Base-by-base conservation (phyloP, 2,797 vertebrate genomes). In the Silurus lanzhouensis region DNA sequence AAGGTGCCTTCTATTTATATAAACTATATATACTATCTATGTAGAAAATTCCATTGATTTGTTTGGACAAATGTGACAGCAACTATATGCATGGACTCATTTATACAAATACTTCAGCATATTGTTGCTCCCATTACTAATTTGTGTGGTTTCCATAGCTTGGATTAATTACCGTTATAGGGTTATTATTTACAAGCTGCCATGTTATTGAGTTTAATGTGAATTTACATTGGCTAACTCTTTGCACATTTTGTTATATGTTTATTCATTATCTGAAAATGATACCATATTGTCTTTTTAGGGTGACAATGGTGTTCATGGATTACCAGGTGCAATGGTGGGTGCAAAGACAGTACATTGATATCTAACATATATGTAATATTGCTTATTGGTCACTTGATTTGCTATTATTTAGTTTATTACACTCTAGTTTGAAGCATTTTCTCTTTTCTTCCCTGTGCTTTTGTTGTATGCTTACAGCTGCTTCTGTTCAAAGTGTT, bases 261-360 rank as follows among this genome's bases (percentile, higher is more conserved):
- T 17, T 57, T 6, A 75, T 57, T 55, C 14, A 75, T 75, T 75
- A 17, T 75, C 48, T 31, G 15, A 57, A 31, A 76, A 38, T 78
- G 17, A 22, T 44, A 78, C 60, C 57, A 61, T 61, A 3, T 17
- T 77, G 58, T 82, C 3, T 72, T 72, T 72, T 85, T 89, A 96
- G 98, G 98, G 98, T 78, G 96, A 97, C 70, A 27, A 68, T 19
- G 98, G 97, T 83, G 68, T 90, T 38, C 46, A 91, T 0, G 98
- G 98, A 85, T 84, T 85, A 5, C 87, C 90, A 61, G 95, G 95
- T 72, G 46, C 91, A 25, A 81, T 66, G 57, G 95, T 96, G 60
- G 93, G 94, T 88, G 52, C 66, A 76, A 38, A 79, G 70, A 71
- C 31, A 46, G 25, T 14, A 66, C 27, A 15, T 15, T 84, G 55